phyloP scores from a whole-genome alignment of 2,888 invertebrate species.

The Dryomyza anilis region DNA sequence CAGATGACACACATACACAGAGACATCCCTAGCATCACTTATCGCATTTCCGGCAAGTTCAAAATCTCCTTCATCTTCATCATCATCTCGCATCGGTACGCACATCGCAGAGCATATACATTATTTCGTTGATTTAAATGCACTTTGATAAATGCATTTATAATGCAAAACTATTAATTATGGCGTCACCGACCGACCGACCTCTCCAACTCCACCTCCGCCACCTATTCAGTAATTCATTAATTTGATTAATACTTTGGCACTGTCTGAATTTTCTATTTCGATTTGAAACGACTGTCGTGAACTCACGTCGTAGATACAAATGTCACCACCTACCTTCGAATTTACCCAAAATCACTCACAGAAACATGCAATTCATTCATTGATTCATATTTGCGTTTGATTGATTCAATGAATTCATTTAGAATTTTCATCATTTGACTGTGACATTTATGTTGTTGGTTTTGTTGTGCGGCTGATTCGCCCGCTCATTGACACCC shows the following conservation, averaged over 20 bases:
- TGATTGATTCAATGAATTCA: too few relatives aligned
- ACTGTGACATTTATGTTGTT: too few relatives aligned
- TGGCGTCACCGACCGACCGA: background rate
- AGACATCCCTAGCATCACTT: background rate
- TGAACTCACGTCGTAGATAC: conserved; percentile 6
- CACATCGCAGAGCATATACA: conserved; percentile 15
- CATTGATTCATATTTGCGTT: background rate
- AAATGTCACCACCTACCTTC: background rate
- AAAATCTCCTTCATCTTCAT: background rate
- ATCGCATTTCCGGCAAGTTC: conserved; percentile 7
- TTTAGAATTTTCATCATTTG: too few relatives aligned
- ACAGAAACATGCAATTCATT: conserved; percentile 3
- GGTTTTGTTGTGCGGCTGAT: background rate
- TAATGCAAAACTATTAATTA: conserved; percentile 24
- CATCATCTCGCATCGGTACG: background rate
- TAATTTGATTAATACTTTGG: conserved; percentile 21
- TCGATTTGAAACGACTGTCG: conserved; percentile 3
- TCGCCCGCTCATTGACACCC: background rate
- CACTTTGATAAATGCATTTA: conserved; percentile 23
- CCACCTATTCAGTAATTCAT: background rate
- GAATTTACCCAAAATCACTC: background rate
- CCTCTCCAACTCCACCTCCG: background rate
- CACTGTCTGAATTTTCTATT: background rate
- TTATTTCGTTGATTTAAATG: conserved; percentile 13
- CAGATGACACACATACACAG: background rate